Base-by-base conservation (phyloP, 2,888 invertebrate genomes). In the Callyntrura sp. region DNA sequence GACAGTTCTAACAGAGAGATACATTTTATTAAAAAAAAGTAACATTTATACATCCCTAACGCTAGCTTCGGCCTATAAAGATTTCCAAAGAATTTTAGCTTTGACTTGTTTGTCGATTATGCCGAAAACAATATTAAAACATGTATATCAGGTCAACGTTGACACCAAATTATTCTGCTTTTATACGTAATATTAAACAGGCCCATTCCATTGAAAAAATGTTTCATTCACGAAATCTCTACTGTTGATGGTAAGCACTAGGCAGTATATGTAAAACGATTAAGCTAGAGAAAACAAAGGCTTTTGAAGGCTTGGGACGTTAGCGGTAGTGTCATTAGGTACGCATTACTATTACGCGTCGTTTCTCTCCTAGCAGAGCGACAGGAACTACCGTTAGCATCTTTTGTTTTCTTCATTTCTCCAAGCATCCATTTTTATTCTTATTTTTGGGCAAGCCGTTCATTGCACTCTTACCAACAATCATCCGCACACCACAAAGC, bases 391-490 rank as follows among this genome's bases (percentile, higher is more conserved):
- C 43, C 35, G 35, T 9, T 43, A 17, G 17, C n/a, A n/a, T 17
- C 43, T 35, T 35, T 35, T 35, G 35, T 35, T 35, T 6, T 35
- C 35, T 35, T 70, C 68, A 17, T 17, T n/a, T 70, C 43, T 35
- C 9, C 8, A 70, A 43, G 5, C n/a, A 17, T 17, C 17, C 17
- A 65, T 28, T 73, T 48, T 45, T 20, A 70, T 45, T 70, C 45
- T 1, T 11, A 48, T 20, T 73, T 73, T 73, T 48, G 4, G 20
- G 45, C 48, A 48, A 45, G 11, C 45, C 48, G 73, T 73, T 73
- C 73, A 48, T 73, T 73, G 73, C 45, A 73, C 73, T 73, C 48
- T 73, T 11, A 12, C 12, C 20, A 12, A 73, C 23, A 73, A n/a
- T n/a, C 17, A 20, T 3, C 11, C 28, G 1, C 20, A 6, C 17